Evolutionary conservation across 2,797 vertebrate species (phyloP).

Genomic region (Pipistrellus kuhlii): DNA sequence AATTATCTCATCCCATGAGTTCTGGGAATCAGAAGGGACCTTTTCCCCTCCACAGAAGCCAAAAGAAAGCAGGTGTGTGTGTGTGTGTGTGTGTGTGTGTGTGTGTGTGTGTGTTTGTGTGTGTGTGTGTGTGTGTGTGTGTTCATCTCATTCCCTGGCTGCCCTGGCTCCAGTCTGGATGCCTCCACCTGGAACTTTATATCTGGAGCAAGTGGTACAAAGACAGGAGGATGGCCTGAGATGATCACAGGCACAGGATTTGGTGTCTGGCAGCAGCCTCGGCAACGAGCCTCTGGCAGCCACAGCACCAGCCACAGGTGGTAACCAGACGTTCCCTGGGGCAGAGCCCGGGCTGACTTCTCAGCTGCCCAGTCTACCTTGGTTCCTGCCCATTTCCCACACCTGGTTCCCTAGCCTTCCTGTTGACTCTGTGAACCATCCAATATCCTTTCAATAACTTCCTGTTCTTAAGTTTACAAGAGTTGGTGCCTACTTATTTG

Average conservation of each 20-base stretch:
- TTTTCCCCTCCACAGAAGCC: neutral
- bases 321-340: neutral
- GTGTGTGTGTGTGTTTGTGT: too few relatives aligned
- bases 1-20: neutral
- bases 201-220: neutral
- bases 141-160: neutral
- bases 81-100: too few relatives aligned
- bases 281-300: neutral
- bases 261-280: neutral
- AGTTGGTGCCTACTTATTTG: neutral
- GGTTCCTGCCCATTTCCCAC: constrained; percentile 44
- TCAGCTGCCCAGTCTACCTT: neutral
- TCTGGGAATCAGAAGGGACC: neutral
- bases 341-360: neutral
- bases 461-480: neutral
- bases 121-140: neutral
- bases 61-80: neutral
- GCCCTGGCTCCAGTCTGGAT: neutral
- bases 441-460: constrained; percentile 37
- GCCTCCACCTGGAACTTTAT: neutral
- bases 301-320: neutral
- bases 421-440: constrained; percentile 37
- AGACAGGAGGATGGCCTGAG: neutral
- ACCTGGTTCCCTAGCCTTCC: constrained; percentile 35
- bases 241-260: neutral